Evolutionary conservation across 2,888 invertebrate genomes (phyloP).

Genomic region (Drosophila rellima): DNA sequence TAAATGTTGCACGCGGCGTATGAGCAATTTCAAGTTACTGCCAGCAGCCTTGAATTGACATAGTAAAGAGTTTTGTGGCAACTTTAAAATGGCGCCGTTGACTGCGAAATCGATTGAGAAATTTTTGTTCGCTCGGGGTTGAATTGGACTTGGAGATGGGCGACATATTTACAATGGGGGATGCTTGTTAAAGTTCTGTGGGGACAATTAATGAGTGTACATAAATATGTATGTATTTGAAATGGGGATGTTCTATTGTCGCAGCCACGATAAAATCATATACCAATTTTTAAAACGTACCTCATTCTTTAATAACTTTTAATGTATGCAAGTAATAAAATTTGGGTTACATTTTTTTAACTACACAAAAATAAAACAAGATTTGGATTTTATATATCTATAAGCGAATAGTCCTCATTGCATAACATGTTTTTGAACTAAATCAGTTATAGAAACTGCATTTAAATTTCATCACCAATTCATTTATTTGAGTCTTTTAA

Average conservation of each 20-base stretch:
- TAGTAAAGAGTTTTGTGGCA: slow-evolving; percentile 55
- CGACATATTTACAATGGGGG: background rate
- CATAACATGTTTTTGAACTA: no score
- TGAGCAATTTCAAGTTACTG: slow-evolving; percentile 68
- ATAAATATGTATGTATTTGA: background rate
- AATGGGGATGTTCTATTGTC: background rate
- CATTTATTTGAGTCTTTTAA: background rate
- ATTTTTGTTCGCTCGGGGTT: background rate
- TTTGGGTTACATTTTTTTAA: no score
- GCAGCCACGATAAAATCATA: background rate
- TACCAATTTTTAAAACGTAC: no score
- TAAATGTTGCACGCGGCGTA: slow-evolving; percentile 64
- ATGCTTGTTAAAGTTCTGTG: slow-evolving; percentile 10
- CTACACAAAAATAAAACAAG: background rate
- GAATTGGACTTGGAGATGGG: background rate
- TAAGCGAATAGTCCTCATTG: no score
- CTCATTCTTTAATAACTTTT: background rate
- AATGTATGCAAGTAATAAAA: no score
- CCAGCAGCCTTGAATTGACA: slow-evolving; percentile 67
- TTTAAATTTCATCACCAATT: background rate
- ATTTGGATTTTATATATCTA: background rate
- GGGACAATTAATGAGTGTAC: background rate
- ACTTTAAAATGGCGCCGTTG: slow-evolving; percentile 49
- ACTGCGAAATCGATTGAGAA: slow-evolving; percentile 32
- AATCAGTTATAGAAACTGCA: background rate